A percentile compares a stretch with the other conserved stretches of the same genome.
Evolutionary conservation across 2,888 invertebrate genomes (phyloP).

Genomic region (Strigamia maritima): DNA sequence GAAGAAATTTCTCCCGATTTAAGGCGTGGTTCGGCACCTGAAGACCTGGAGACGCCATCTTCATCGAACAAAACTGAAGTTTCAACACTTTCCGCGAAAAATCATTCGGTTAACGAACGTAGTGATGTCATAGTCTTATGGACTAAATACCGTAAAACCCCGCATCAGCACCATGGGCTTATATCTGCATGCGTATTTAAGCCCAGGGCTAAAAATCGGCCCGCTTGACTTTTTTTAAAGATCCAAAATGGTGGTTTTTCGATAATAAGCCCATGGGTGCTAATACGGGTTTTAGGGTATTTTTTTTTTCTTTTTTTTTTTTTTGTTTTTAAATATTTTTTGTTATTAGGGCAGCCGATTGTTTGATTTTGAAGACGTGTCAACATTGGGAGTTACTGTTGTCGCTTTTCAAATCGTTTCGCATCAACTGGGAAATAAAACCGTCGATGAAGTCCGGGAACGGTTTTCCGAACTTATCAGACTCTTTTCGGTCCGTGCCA

Average conservation of each 20-base stretch:
- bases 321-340: background rate
- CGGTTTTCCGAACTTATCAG: slow-evolving; percentile 20
- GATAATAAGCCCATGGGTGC: no score
- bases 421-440: slow-evolving; percentile 18
- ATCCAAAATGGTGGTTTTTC: no score
- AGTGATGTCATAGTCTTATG: slow-evolving; percentile 38
- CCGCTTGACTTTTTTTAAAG: no score
- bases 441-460: background rate
- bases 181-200: no score
- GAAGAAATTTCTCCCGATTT: slow-evolving; percentile 32
- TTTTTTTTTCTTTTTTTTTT: background rate
- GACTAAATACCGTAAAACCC: no score
- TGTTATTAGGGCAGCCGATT: slow-evolving; percentile 37
- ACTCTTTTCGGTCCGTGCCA: background rate
- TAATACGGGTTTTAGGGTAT: background rate
- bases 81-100: slow-evolving; percentile 33
- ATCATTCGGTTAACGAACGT: slow-evolving; percentile 37
- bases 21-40: background rate
- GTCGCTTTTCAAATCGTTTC: slow-evolving; percentile 36
- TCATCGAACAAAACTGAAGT: background rate
- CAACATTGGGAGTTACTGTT: slow-evolving; percentile 29
- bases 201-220: no score
- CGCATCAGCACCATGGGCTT: no score
- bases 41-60: no score
- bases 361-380: slow-evolving; percentile 37